phyloP scores from a whole-genome alignment of 2,888 invertebrate genomes.

The Nomada ruficornis region DNA sequence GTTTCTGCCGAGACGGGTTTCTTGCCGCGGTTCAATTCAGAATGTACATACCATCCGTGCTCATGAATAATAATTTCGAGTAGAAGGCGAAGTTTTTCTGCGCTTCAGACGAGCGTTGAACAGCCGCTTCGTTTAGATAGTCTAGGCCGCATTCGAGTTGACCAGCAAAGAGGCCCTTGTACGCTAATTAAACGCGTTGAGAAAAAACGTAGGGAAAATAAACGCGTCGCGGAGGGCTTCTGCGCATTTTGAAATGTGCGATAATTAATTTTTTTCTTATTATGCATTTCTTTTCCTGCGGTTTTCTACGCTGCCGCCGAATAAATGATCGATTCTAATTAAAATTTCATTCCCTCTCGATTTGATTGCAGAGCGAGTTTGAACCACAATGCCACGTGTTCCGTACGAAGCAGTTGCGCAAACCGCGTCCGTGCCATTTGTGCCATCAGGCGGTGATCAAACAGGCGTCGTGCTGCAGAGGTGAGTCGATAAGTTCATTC shows the following conservation, averaged over 20 bases:
- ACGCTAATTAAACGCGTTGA: slow-evolving; percentile 46
- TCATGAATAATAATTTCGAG: slow-evolving; percentile 39
- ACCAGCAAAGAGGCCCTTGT: slow-evolving; percentile 49
- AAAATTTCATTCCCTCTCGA: slow-evolving; percentile 48
- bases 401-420: slow-evolving; percentile 90
- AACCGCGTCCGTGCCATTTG: slow-evolving; percentile 91
- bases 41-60: not conserved
- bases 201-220: slow-evolving; percentile 45
- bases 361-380: slow-evolving; percentile 88
- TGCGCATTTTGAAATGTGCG: not conserved
- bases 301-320: not conserved
- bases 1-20: not conserved
- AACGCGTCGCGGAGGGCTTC: slow-evolving; percentile 7
- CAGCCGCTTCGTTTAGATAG: slow-evolving; percentile 59
- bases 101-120: slow-evolving; percentile 34
- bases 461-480: slow-evolving; percentile 91
- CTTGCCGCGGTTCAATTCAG: not conserved
- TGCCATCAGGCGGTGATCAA: slow-evolving; percentile 91
- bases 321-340: slow-evolving; percentile 35
- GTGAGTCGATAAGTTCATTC: slow-evolving; percentile 84
- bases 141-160: slow-evolving; percentile 49
- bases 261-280: not conserved
- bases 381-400: slow-evolving; percentile 90
- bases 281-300: not conserved
- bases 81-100: slow-evolving; percentile 30